Evolutionary conservation across 1,140 invertebrate species (phyloP).

Genomic region (Cydia pomonella): DNA sequence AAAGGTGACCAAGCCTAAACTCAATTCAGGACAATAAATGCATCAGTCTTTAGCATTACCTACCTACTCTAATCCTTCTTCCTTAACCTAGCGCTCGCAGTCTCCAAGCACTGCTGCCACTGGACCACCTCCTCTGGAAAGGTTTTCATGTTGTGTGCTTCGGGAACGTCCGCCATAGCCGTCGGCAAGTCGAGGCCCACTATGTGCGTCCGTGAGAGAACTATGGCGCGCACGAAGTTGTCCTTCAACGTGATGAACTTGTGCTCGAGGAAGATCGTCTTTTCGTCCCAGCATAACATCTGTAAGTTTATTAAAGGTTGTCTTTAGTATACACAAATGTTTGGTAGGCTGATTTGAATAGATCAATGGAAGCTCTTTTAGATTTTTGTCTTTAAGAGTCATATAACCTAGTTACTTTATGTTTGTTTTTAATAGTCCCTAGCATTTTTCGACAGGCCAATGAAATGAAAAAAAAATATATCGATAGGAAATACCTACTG

Average conservation of each 20-base stretch:
- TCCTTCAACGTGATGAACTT: neutral
- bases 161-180: neutral
- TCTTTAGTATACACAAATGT: too few species aligned
- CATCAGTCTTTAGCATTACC: too few species aligned
- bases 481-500: too few species aligned
- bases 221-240: neutral
- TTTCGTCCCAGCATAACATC: slow-evolving; percentile 11
- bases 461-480: too few species aligned
- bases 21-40: too few species aligned
- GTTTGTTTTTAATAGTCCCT: too few species aligned
- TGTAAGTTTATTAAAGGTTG: neutral
- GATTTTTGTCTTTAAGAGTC: too few species aligned
- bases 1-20: neutral
- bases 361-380: too few species aligned
- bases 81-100: slow-evolving; percentile 4
- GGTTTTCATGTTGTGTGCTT: neutral
- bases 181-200: neutral
- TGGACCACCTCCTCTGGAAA: neutral
- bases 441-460: too few species aligned
- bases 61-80: neutral
- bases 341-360: too few species aligned
- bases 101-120: slow-evolving; percentile 10
- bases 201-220: neutral
- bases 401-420: too few species aligned
- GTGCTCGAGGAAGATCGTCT: slow-evolving; percentile 7